A percentile compares a stretch with the other conserved stretches of the same genome.
These are phyloP conservation scores for Eupelmus urozonus DNA, from an alignment of 2,888 invertebrate genomes.

Conservation along the genomic window DNA sequence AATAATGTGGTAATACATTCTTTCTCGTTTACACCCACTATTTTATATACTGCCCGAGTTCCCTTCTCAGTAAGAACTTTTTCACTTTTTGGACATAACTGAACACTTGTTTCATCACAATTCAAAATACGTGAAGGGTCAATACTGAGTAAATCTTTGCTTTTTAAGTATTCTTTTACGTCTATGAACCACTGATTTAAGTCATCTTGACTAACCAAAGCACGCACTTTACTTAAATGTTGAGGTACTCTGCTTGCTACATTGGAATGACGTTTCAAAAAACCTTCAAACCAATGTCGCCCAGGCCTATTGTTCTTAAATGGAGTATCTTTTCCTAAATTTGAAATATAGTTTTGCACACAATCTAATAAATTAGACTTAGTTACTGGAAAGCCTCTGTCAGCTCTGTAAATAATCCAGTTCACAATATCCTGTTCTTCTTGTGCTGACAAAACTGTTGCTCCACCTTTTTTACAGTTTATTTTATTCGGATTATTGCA, in stretches of 20 bases:
- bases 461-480: conserved; percentile 39
- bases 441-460: conserved; percentile 42
- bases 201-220: conserved; percentile 15
- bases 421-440: conserved; percentile 56
- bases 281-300: conserved; percentile 57
- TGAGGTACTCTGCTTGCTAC: conserved; percentile 29
- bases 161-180: not conserved
- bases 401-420: conserved; percentile 52
- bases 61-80: conserved; percentile 59
- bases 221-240: not conserved
- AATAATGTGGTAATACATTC: conserved; percentile 60
- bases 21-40: conserved; percentile 60
- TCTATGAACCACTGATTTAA: conserved; percentile 18
- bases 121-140: conserved; percentile 62
- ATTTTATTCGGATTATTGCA: conserved; percentile 17
- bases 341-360: conserved; percentile 47
- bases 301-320: conserved; percentile 57
- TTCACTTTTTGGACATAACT: conserved; percentile 59
- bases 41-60: conserved; percentile 58
- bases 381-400: conserved; percentile 53
- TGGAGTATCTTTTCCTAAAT: conserved; percentile 44
- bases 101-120: conserved; percentile 62
- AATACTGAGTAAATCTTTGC: conserved; percentile 25
- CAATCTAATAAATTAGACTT: conserved; percentile 53
- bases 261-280: conserved; percentile 55